Base-by-base conservation (phyloP, 1,140 invertebrate species). In the Pseudomyrmex gracilis region DNA sequence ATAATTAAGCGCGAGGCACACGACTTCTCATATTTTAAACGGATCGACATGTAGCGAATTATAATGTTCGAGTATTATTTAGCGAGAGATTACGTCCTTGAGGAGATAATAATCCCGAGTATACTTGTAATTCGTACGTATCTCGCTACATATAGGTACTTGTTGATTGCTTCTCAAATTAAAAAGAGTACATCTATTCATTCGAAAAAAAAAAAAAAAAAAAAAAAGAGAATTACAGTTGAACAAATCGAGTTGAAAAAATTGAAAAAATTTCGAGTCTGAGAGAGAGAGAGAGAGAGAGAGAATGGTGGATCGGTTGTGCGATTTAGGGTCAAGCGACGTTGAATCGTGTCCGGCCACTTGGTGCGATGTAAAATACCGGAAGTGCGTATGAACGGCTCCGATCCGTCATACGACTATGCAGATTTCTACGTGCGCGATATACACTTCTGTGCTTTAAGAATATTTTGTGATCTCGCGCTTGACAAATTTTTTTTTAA, bases 61-160 rank as follows among this genome's bases (percentile, higher is more conserved):
- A 90, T 58, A 87, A 90, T 68, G 76, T 87, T 90, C 68, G 51
- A 64, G 53, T 83, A 82, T 84, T 82, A 85, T 86, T 53, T 7
- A 45, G 22, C 45, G 17, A 34, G 34, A 70, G 17, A 80, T 58
- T 58, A 22, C 64, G 20, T 71, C 22, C 64, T 20, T 58, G 43
- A 20, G 12, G 5, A 53, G 24, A 66, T 7, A 53, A 24, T 9
- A 12, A 34, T 74, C n/a, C 45, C 20, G 3, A 15, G 71, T 60
- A 49, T 58, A 49, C 68, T 17, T 68, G 34, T 45, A 12, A 74
- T 63, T 20, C n/a, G 47, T 63, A 9, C 53, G 24, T 64, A 67
- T 78, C 51, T 67, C 66, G 22, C 20, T 1, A 10, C 17, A 51
- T 68, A 17, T 49, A 17, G 13, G 61, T n/a, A 45, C 5, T 45